Conservation (phyloP, 2,888 invertebrate species). For the Ectemnius lituratus region DNA sequence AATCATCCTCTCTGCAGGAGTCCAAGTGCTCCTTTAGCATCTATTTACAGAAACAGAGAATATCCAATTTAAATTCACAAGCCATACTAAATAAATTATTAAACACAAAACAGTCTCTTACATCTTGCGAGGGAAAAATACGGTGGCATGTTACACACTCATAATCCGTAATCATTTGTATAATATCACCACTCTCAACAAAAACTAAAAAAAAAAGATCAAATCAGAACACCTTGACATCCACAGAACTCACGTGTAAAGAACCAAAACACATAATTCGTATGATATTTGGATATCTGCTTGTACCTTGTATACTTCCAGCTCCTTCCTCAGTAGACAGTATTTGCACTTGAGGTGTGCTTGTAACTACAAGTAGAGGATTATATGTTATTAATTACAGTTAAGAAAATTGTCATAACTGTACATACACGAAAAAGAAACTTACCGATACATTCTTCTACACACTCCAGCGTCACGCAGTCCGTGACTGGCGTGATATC, state of each 20-base stretch:
- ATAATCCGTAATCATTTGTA: slow-evolving; percentile 70
- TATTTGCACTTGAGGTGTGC: no score
- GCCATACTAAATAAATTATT: neutral
- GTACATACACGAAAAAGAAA: no score
- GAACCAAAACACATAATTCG: neutral
- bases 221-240: slow-evolving; percentile 21
- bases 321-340: no score
- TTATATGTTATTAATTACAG: no score
- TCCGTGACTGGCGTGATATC: no score
- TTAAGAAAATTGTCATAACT: no score
- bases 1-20: slow-evolving; percentile 74
- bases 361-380: no score
- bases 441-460: no score
- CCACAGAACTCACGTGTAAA: neutral
- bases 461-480: no score
- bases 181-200: slow-evolving; percentile 65
- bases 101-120: slow-evolving; percentile 42
- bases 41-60: slow-evolving; percentile 48
- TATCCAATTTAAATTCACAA: neutral
- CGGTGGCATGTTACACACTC: slow-evolving; percentile 75
- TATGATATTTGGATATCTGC: neutral
- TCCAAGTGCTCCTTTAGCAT: slow-evolving; percentile 73
- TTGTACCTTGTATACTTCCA: neutral
- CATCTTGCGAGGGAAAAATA: slow-evolving; percentile 70
- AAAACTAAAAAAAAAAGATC: slow-evolving; percentile 59